Conservation (phyloP, 2,888 invertebrate genomes). For the Biston betularia region DNA sequence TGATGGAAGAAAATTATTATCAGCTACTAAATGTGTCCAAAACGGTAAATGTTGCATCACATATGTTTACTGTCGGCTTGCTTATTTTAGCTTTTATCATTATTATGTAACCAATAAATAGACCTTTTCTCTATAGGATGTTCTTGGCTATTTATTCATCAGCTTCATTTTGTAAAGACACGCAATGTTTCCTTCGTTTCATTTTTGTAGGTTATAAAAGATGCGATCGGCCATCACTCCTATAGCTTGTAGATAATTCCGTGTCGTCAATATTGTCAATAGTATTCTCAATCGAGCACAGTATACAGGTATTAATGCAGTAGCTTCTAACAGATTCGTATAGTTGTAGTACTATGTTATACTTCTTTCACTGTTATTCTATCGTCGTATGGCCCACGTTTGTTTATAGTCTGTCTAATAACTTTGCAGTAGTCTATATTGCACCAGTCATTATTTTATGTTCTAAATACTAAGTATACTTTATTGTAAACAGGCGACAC, state of each 20-base stretch:
- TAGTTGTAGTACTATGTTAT: too few relatives aligned
- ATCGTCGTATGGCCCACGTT: background rate
- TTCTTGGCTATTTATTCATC: background rate
- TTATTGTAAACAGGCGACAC: conserved; percentile 91
- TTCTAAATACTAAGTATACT: background rate
- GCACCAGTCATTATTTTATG: too few relatives aligned
- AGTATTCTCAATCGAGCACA: background rate
- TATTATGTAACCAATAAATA: conserved; percentile 56
- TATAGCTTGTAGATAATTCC: too few relatives aligned
- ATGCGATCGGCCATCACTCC: conserved; percentile 26
- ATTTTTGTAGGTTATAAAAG: conserved; percentile 55
- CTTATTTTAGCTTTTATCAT: conserved; percentile 56
- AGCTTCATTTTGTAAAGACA: background rate
- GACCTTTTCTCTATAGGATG: background rate
- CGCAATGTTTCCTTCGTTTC: background rate
- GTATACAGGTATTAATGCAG: background rate
- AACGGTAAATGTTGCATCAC: conserved; percentile 88
- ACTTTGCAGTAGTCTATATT: background rate
- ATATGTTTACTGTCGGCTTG: conserved; percentile 51
- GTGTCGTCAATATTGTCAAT: background rate
- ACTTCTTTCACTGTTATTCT: background rate
- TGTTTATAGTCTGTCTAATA: too few relatives aligned
- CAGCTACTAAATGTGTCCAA: conserved; percentile 94
- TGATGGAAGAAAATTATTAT: conserved; percentile 94
- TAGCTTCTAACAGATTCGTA: too few relatives aligned